These are phyloP conservation scores for Patella ulyssiponensis DNA, from an alignment of 2,888 invertebrate species.

Conservation along the genomic window DNA sequence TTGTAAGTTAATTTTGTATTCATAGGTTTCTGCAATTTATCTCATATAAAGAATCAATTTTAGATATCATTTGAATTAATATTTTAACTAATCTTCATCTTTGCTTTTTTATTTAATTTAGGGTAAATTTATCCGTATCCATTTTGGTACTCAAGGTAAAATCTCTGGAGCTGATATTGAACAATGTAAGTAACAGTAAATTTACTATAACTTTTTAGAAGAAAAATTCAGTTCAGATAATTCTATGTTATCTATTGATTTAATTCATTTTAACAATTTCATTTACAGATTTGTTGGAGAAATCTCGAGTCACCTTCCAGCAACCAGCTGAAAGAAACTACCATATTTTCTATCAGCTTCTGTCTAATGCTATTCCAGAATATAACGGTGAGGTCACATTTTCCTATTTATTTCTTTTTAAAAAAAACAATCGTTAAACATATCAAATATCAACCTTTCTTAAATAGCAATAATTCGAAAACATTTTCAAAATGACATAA, in stretches of 20 bases:
- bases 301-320: constrained; percentile 99
- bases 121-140: constrained; percentile 99
- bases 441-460: too few relatives aligned
- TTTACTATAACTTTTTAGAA: too few relatives aligned
- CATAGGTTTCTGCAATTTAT: too few relatives aligned
- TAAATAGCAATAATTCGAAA: too few relatives aligned
- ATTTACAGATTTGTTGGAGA: constrained; percentile 93
- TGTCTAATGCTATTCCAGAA: constrained; percentile 55
- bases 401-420: too few relatives aligned
- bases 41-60: too few relatives aligned
- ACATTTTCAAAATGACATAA: too few relatives aligned
- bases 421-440: too few relatives aligned
- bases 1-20: constrained; percentile 84
- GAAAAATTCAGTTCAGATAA: too few relatives aligned
- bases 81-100: too few relatives aligned
- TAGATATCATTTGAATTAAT: too few relatives aligned
- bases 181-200: constrained; percentile 81
- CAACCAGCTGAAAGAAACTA: constrained; percentile 95
- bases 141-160: constrained; percentile 99
- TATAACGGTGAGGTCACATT: constrained; percentile 44
- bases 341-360: constrained; percentile 99
- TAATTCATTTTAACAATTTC: not conserved
- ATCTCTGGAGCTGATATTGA: constrained; percentile 99
- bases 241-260: not conserved
- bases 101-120: constrained; percentile 68